Evolutionary conservation across 2,888 invertebrate species (phyloP), one percentile per base, ranked within the genome.

Genomic region (Octodonta nipae): DNA sequence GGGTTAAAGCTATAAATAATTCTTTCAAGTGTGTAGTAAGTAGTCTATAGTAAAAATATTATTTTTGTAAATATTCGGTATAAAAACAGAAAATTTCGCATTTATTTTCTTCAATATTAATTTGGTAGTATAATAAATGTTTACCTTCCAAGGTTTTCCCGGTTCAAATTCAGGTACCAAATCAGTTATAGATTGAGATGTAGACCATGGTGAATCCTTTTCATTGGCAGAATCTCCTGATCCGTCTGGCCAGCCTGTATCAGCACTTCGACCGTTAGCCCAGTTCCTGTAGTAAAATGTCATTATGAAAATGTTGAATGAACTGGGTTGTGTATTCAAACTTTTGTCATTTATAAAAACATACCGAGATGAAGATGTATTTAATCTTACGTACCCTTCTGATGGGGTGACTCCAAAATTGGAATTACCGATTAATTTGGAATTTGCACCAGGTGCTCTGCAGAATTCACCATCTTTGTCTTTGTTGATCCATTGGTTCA

Each of bases 161-260:
- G 95, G 95, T 65, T 93, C 91, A 66, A 95, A 95, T 71, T 95
- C 93, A 40, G 91, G 91, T 59, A 93, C 91, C 52, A 91, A 73
- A 65, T 89, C 89, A 51, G 77, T 75, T 48, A 74, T 64, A 51
- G 76, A 73, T 48, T 66, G 65, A 37, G 61, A 56, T 43, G 68
- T 63, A 47, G 76, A 67, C 79, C 86, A 85, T 56, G 78, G 74
- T 65, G 86, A 85, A 68, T 86, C 86, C 62, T 61, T 61, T 61
- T 82, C 83, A 41, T 75, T 77, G 26, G 73, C 68, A 43, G 71
- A 72, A 49, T 78, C 73, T 41, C 70, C 68, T 42, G 81, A 77
- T 40, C 75, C 76, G 47, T 72, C 71, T 28, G 78, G 78, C 85
- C 86, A 86, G 42, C 84, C 84, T 38, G 71, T 73, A 45, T 77